Evolutionary conservation across 2,113 vertebrate genomes (phyloP), one percentile per base, ranked within the genome.

Genomic region (Saccopteryx bilineata): DNA sequence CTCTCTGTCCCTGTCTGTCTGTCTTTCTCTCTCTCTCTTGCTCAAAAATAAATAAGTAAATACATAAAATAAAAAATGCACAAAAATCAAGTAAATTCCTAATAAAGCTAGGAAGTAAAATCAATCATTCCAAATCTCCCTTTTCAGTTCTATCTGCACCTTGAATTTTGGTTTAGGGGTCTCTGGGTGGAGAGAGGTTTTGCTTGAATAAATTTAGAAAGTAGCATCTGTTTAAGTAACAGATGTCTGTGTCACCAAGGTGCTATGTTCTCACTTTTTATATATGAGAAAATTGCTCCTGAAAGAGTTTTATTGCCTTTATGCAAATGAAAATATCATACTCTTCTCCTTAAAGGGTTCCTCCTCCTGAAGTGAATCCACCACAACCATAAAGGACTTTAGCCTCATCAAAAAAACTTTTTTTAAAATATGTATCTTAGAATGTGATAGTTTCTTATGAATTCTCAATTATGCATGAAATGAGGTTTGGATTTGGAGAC

Each of bases 181-280:
- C 97, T 98, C 89, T 96, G 96, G 96, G 95, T 98, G 97, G 97
- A 54, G 90, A 86, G 88, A 61, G 94, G 75, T 48, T 96, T 98
- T 98, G 97, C 98, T 98, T 97, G 97, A 97, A 87, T 97, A 98
- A 90, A 89, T 97, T 98, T 97, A 94, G 98, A 91, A 83, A 97
- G 98, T 98, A 97, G 96, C 98, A 98, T 98, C 98, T 98, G 98
- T 98, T 98, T 98, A 98, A 98, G 98, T 98, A 99, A 97, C 98
- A 98, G 98, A 98, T 98, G 98, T 98, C 98, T 97, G 84, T 98
- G 98, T 97, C 98, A 98, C 98, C 86, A 61, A 98, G 98, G 98
- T 99, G 97, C 98, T 98, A 98, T 98, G 97, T 98, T 98, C 98
- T 98, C 94, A 98, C 97, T 98, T 98, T 98, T 99, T 98, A 98